A percentile compares a stretch with the other conserved stretches of the same genome.
phyloP scores from a whole-genome alignment of 2,113 vertebrate genomes.

The Amphiprion ocellaris region DNA sequence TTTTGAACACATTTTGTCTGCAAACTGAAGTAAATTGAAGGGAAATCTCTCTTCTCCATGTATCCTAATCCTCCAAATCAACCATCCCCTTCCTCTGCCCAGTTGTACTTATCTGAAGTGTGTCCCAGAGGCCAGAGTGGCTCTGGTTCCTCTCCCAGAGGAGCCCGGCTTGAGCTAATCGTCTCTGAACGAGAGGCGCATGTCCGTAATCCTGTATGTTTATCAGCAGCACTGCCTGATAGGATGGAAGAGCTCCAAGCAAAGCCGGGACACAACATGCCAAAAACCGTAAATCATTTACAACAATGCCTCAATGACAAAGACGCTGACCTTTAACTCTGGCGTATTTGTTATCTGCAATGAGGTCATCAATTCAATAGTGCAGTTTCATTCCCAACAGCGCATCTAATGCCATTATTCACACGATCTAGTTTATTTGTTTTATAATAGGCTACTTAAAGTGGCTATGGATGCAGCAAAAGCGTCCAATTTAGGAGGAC shows the following conservation, averaged over 20 bases:
- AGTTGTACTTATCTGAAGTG: conserved; percentile 71
- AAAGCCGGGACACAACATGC: conserved; percentile 52
- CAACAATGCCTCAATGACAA: conserved; percentile 69
- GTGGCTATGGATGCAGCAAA: conserved; percentile 37
- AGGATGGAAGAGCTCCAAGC: conserved; percentile 62
- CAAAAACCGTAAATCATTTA: conserved; percentile 65
- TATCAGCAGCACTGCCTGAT: conserved; percentile 72
- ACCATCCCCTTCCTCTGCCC: conserved; percentile 56
- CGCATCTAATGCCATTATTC: conserved; percentile 48
- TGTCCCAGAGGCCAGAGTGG: conserved; percentile 62
- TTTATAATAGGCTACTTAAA: conserved; percentile 58
- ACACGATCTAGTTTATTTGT: conserved; percentile 58
- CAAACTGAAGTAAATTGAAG: conserved; percentile 29
- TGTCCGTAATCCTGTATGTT: conserved; percentile 77
- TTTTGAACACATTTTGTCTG: not conserved
- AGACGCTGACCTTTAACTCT: conserved; percentile 63
- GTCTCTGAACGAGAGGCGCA: conserved; percentile 59
- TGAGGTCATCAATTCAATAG: conserved; percentile 55
- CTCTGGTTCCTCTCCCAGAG: conserved; percentile 75
- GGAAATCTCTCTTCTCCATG: conserved; percentile 39
- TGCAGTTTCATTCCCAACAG: conserved; percentile 41
- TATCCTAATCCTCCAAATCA: conserved; percentile 60
- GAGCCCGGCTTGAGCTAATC: conserved; percentile 70
- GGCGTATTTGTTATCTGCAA: conserved; percentile 58
- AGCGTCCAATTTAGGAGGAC: conserved; percentile 59